Percentiles rank a stretch among this genome's conserved stretches.
Evolutionary conservation across 2,113 vertebrate genomes (phyloP).

Genomic region (Peromyscus polionotus): DNA sequence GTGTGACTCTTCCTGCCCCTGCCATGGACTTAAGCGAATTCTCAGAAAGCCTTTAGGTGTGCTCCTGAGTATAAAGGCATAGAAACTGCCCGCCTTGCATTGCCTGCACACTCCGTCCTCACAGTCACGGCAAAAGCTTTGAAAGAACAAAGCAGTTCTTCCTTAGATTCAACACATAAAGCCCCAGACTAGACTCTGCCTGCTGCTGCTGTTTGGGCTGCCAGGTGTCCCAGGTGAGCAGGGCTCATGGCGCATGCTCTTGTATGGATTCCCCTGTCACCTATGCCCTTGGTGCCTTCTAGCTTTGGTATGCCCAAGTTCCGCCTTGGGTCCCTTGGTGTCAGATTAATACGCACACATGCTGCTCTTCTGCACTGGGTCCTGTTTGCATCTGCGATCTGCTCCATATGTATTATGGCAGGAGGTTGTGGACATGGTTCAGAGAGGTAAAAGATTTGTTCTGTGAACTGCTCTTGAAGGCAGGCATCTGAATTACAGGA

Average conservation of each 20-base stretch:
- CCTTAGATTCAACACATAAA: background rate
- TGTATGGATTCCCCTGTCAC: fast-evolving
- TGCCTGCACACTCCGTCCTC: too few species aligned
- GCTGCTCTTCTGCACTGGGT: background rate
- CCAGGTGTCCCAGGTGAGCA: fast-evolving
- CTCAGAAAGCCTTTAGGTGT: background rate
- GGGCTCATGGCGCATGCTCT: too few species aligned
- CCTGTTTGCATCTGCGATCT: background rate
- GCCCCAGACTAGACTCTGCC: background rate
- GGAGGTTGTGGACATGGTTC: background rate
- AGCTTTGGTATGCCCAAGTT: background rate
- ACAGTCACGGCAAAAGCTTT: background rate
- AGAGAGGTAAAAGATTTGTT: background rate
- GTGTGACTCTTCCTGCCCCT: background rate
- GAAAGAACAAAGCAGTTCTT: background rate
- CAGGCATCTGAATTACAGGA: background rate
- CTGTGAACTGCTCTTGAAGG: background rate
- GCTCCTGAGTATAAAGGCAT: background rate
- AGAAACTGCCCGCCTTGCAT: fast-evolving
- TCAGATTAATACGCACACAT: background rate
- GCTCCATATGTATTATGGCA: too few species aligned
- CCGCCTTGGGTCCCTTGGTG: background rate
- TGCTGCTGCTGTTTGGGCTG: background rate
- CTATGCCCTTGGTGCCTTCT: background rate
- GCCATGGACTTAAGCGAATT: background rate